Conservation (phyloP, 2,888 invertebrate species). For the Formica aserva region DNA sequence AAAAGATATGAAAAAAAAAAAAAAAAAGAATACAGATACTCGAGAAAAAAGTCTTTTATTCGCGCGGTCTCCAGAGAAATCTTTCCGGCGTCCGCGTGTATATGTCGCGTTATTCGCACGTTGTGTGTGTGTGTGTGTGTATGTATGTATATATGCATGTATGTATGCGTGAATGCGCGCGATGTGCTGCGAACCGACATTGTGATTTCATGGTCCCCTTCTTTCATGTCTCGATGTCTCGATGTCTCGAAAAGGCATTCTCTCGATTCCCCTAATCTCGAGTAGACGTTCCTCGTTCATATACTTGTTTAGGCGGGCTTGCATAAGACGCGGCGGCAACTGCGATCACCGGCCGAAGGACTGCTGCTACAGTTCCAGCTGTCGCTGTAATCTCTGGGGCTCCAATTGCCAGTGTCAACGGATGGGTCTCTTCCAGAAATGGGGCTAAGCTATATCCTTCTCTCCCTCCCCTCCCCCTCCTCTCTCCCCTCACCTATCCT, state of each 20-base stretch:
- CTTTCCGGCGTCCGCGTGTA: not conserved
- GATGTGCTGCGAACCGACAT: not conserved
- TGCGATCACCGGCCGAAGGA: constrained; percentile 94
- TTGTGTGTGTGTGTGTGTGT: not conserved
- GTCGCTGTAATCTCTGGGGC: constrained; percentile 96
- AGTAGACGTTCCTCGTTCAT: constrained; percentile 92
- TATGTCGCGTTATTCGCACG: not conserved
- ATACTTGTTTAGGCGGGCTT: constrained; percentile 94
- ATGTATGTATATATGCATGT: not conserved
- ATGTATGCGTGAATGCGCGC: not conserved
- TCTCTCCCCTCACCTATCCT: not conserved
- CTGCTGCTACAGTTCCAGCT: constrained; percentile 94
- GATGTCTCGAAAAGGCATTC: constrained; percentile 69
- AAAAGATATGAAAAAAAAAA: not conserved
- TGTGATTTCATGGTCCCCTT: not conserved
- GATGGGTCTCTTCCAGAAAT: constrained; percentile 95
- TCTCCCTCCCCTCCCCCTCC: not conserved
- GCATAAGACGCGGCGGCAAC: constrained; percentile 93
- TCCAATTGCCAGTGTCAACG: constrained; percentile 95
- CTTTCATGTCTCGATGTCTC: constrained; percentile 68
- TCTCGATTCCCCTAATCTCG: constrained; percentile 84
- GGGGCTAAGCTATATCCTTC: constrained; percentile 88
- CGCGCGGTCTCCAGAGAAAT: not conserved
- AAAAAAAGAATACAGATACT: not conserved
- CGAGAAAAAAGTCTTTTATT: not conserved